phyloP scores from a whole-genome alignment of 2,797 vertebrate genomes.

The Chelonia mydas region DNA sequence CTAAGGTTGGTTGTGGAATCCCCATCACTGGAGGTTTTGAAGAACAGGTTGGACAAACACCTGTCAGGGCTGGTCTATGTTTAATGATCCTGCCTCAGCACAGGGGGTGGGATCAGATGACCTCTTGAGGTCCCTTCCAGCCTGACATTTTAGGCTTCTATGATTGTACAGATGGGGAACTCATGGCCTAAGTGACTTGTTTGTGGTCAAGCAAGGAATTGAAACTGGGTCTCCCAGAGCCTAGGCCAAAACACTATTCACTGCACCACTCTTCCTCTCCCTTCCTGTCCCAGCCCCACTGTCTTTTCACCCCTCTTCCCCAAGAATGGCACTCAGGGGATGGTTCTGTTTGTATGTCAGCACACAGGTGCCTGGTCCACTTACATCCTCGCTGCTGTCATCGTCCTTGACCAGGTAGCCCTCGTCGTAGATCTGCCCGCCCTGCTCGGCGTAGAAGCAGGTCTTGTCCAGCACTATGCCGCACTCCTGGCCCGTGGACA shows the following conservation, averaged over 20 bases:
- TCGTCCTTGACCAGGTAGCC: conserved; percentile 94
- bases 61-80: background rate
- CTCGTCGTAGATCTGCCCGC: conserved; percentile 95
- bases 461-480: conserved; percentile 94
- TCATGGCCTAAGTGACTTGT: background rate
- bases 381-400: conserved; percentile 90
- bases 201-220: background rate
- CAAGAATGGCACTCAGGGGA: background rate
- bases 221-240: background rate
- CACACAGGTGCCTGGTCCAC: conserved; percentile 48
- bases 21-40: background rate
- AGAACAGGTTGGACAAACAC: background rate
- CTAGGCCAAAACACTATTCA: background rate
- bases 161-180: background rate
- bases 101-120: background rate
- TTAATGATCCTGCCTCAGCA: background rate
- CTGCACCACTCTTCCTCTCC: background rate
- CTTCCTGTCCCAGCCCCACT: background rate
- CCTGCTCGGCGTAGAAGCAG: conserved; percentile 97
- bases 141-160: background rate
- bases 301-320: background rate
- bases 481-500: conserved; percentile 93
- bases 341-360: background rate
- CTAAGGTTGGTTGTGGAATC: background rate
- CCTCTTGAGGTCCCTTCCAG: background rate